Base-by-base conservation (phyloP, 2,113 vertebrate species). In the Notothenia coriiceps region DNA sequence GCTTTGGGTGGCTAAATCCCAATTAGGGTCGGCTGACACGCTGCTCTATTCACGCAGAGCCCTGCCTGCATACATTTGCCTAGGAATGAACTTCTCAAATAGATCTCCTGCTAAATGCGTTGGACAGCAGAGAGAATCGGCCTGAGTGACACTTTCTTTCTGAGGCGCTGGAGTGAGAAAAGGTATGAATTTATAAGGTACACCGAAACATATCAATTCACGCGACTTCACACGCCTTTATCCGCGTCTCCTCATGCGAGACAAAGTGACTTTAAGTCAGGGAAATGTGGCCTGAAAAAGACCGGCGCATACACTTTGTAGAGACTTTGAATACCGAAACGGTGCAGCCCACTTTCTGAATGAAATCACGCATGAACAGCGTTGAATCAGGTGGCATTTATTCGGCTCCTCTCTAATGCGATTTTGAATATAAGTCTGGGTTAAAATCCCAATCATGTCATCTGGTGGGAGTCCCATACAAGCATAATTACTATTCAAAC, bases 21-120 rank as follows among this genome's bases (percentile, higher is more conserved):
- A 99, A 99, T 99, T 99, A 99, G 97, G 97, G 96, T 96, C 97
- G 97, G 97, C 96, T 98, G 98, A 99, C 98, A 99, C 98, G 96
- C 96, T 96, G 96, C 95, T 94, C 97, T 92, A 98, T 99, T 99
- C 97, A 99, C 91, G 85, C 92, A 89, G 90, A 93, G 95, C 94
- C 94, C 95, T 93, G 93, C 92, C 95, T 97, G 97, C 97, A 99
- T 99, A 98, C 96, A 98, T 99, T 99, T 98, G 97, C 97, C 96
- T 98, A 97, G 96, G 97, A 99, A 99, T 98, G 97, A 98, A 98
- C 97, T 96, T 94, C 96, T 96, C 96, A 96, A 96, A 98, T 96
- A 96, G 97, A 96, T 94, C 95, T 94, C 89, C 94, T 92, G 95
- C 95, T 98, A 97, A 99, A 98, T 96, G 97, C 96, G 96, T 90